Percentiles rank a stretch among this genome's conserved stretches.
These are phyloP conservation scores for Troides helena DNA, from an alignment of 2,888 invertebrate species.

Conservation along the genomic window DNA sequence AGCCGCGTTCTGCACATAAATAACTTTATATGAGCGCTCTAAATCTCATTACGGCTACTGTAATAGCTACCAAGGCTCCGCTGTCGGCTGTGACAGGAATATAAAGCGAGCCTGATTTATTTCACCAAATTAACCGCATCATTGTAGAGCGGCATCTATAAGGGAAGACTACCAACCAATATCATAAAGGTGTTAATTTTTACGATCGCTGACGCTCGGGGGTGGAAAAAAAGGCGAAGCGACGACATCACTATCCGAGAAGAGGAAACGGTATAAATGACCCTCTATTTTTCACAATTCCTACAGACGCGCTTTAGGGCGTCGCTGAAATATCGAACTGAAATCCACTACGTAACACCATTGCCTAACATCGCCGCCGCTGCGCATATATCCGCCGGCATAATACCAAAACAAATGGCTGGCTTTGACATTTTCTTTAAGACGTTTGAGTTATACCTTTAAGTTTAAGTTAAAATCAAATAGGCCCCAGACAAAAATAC, in stretches of 20 bases:
- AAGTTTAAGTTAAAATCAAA: conserved; percentile 39
- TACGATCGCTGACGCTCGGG: conserved; percentile 26
- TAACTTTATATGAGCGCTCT: conserved; percentile 76
- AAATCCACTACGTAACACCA: conserved; percentile 42
- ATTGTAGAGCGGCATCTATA: conserved; percentile 45
- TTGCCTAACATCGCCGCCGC: conserved; percentile 41
- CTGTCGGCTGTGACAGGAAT: conserved; percentile 72
- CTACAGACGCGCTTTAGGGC: conserved; percentile 41
- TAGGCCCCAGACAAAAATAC: conserved; percentile 49
- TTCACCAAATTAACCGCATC: conserved; percentile 62
- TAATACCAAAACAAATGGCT: conserved; percentile 75
- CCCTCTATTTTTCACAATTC: conserved; percentile 51
- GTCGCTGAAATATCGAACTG: conserved; percentile 55
- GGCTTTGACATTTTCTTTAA: conserved; percentile 64
- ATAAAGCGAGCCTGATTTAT: conserved; percentile 72
- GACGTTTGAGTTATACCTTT: conserved; percentile 63
- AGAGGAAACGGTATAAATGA: conserved; percentile 46
- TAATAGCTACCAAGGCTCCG: conserved; percentile 73
- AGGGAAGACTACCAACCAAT: conserved; percentile 35
- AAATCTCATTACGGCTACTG: conserved; percentile 74
- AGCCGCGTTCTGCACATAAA: conserved; percentile 66
- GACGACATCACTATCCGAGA: conserved; percentile 27
- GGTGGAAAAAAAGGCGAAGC: conserved; percentile 30
- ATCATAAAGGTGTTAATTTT: conserved; percentile 35
- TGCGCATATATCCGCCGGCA: conserved; percentile 59